A percentile compares a stretch with the other conserved stretches of the same genome.
Evolutionary conservation across 2,113 vertebrate species (phyloP).

Genomic region (Ornithorhynchus anatinus): DNA sequence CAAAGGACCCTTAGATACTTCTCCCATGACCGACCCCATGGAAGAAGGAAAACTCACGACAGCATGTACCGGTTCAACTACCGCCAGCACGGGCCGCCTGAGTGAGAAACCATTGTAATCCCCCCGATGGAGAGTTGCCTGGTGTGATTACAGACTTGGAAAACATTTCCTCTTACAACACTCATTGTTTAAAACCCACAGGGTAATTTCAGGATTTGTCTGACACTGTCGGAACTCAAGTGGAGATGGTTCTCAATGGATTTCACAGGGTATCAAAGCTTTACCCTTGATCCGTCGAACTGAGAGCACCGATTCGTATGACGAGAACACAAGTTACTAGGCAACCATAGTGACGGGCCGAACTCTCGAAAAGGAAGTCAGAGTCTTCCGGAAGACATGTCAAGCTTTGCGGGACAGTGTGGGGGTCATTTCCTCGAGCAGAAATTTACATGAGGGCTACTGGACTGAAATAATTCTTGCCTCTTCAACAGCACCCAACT

Average conservation of each 20-base stretch:
- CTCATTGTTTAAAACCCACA: not conserved
- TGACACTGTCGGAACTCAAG: conserved; percentile 1
- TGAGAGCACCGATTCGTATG: not conserved
- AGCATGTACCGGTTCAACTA: not conserved
- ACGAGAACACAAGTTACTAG: too few species aligned
- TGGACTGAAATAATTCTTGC: too few species aligned
- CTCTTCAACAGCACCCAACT: too few species aligned
- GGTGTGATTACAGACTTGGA: not conserved
- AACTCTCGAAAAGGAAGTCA: too few species aligned
- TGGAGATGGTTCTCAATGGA: not conserved
- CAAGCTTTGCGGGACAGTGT: too few species aligned
- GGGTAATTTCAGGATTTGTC: conserved; percentile 19
- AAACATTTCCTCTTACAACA: not conserved
- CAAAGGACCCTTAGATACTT: conserved; percentile 20
- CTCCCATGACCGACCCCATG: not conserved
- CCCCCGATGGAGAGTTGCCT: not conserved
- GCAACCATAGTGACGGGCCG: too few species aligned
- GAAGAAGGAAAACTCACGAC: not conserved
- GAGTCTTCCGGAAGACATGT: too few species aligned
- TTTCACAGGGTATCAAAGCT: not conserved
- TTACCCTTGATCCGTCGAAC: not conserved
- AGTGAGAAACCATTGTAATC: too few species aligned
- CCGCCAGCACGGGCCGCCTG: not conserved
- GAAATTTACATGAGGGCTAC: too few species aligned
- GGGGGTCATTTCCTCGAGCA: too few species aligned